Evolutionary conservation across 1,140 invertebrate genomes (phyloP), one percentile per base, ranked within the genome.

Genomic region (Bombus waltoni): DNA sequence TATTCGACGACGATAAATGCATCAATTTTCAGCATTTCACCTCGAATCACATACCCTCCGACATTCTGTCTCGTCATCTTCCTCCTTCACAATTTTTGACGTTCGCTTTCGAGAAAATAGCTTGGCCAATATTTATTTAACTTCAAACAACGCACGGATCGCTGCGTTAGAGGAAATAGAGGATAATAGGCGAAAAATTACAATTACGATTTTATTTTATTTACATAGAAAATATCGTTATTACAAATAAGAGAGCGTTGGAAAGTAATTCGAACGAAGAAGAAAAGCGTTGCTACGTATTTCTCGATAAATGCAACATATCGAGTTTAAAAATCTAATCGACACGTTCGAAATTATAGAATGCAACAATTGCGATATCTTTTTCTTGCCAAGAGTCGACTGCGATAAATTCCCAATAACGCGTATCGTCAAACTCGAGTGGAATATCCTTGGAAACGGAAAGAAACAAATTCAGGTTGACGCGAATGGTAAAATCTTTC

Each of bases 1-100:
- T 40, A 74, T 74, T 42, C 71, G 28, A 35, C n/a, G 22, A 62
- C 38, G 42, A 73, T 82, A 42, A 74, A 74, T 38, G 42, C 71
- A 65, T 66, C 53, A 73, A 62, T 72, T 59, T 35, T 62, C 80
- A 44, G 40, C 70, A 40, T 59, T 73, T 42, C 53, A 18, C 70
- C 15, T 44, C 35, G 68, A 53, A 53, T 53, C 47, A 22, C 47
- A 53, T 53, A 22, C 47, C 47, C 47, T 53, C 18, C 47, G 47
- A 81, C 3, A 72, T 44, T 32, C n/a, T 22, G 22, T 15, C 35
- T 38, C 18, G 35, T 25, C 66, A 68, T 35, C 22, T 38, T 70
- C 10, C 1, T 40, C 32, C 38, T 38, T 70, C 32, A 25, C 18
- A 11, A 18, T 40, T 40, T 40, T 11, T 40, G 9, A 70, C 35